phyloP scores from a whole-genome alignment of 2,113 vertebrate genomes.

The Synodontis membranacea region DNA sequence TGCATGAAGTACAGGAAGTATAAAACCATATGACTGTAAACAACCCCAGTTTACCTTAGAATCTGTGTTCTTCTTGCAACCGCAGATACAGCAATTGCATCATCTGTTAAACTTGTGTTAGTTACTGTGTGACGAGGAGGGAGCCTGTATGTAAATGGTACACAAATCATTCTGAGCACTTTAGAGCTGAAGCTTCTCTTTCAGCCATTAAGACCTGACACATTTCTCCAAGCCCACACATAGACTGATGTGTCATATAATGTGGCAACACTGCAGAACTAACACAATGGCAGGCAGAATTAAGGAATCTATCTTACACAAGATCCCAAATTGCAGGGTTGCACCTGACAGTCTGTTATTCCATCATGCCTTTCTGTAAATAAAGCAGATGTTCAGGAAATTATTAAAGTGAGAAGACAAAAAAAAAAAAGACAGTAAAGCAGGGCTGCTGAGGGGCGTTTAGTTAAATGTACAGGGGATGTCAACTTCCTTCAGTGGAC shows the following conservation, averaged over 20 bases:
- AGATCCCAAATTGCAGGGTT: neutral
- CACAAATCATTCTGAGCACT: slow-evolving; percentile 18
- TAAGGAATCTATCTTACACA: neutral
- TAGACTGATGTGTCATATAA: neutral
- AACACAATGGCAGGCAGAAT: neutral
- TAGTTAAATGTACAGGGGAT: slow-evolving; percentile 54
- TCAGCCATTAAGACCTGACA: neutral
- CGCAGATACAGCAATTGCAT: neutral
- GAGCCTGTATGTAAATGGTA: neutral
- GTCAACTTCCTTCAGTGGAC: slow-evolving; percentile 59
- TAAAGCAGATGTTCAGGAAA: slow-evolving; percentile 45
- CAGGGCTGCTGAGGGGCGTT: slow-evolving; percentile 55
- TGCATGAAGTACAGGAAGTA: neutral
- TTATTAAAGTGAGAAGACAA: slow-evolving; percentile 52
- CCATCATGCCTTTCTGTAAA: slow-evolving; percentile 30
- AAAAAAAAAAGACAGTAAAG: slow-evolving; percentile 51
- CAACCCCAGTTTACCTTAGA: neutral
- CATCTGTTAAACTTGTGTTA: neutral
- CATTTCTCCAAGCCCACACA: neutral
- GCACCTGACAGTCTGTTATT: slow-evolving; percentile 17
- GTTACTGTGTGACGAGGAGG: neutral
- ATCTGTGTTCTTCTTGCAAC: neutral
- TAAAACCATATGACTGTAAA: neutral
- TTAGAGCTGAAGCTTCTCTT: neutral
- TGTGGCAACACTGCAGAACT: neutral